Percentiles rank a stretch among this genome's conserved stretches.
Evolutionary conservation across 1,140 invertebrate genomes (phyloP).

Genomic region (Zophobas atratus): DNA sequence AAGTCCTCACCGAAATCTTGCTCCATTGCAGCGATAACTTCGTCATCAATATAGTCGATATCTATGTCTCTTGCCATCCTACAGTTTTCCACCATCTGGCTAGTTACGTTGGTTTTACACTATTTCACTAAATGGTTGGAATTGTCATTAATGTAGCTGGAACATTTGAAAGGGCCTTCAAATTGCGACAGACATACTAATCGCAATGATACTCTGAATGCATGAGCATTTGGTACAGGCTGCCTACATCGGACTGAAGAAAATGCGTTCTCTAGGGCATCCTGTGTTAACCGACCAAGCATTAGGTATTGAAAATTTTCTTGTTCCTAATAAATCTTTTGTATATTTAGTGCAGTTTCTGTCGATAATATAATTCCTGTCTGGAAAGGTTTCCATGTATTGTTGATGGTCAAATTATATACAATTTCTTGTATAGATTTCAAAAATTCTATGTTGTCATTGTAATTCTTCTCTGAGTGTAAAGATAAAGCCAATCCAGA

Average conservation of each 20-base stretch:
- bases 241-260: background rate
- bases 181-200: slow-evolving; percentile 16
- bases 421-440: background rate
- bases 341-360: slow-evolving; percentile 26
- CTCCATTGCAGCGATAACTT: no score
- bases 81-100: background rate
- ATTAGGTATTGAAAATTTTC: background rate
- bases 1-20: no score
- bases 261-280: background rate
- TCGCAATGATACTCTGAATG: background rate
- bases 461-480: no score
- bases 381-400: slow-evolving; percentile 36
- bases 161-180: background rate
- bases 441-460: background rate
- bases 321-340: background rate
- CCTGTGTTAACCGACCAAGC: background rate
- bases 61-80: background rate
- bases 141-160: background rate
- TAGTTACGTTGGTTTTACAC: background rate
- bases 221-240: slow-evolving; percentile 1
- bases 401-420: background rate
- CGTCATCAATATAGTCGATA: background rate
- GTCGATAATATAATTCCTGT: slow-evolving; percentile 23
- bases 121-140: background rate
- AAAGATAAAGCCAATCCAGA: slow-evolving; percentile 1